Base-by-base conservation (phyloP, 2,797 vertebrate species). In the Tragopan temminckii region DNA sequence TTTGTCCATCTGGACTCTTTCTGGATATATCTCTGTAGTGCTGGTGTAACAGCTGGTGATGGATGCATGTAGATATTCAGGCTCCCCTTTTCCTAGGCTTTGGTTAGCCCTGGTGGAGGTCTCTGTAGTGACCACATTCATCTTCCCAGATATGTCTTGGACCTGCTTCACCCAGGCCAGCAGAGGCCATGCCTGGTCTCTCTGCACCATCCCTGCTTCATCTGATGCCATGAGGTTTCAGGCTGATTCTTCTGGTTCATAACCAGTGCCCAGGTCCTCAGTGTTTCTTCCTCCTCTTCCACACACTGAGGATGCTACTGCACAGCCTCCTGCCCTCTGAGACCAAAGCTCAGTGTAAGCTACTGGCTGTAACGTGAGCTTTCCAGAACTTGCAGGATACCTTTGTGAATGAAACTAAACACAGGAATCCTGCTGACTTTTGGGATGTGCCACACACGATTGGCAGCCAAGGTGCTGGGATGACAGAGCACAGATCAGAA, bases 301-400 rank as follows among this genome's bases (percentile, higher is more conserved):
- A 23, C 77, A 23, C 23, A 21, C 25, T 23, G n/a, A 1, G 1
- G 59, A 59, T 1, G 2, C 27, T 82, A 2, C 52, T 31, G 42
- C 1, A 1, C 14, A 33, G 48, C 29, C 55, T 81, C 18, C 42
- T 43, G n/a, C 68, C 67, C 36, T 82, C 23, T 12, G 0, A 0
- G 8, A 50, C 36, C 46, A 13, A 62, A 71, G 69, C 71, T 88
- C 87, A 72, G 35, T 14, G 1, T 2, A 38, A 89, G 36, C 20
- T 71, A 58, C 18, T 72, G 11, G 33, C 42, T 90, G 61, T 58
- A 9, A 21, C 53, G 61, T 43, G 87, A 88, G 45, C 62, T 93
- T 91, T 91, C 91, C 90, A 85, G 85, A 85, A 72, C 81, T 66
- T 36, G 33, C 52, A 93, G 64, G 87, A 79, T 88, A 83, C 67